These are phyloP conservation scores for Pycnonotus jocosus DNA, from an alignment of 2,113 vertebrate genomes.

Conservation along the genomic window DNA sequence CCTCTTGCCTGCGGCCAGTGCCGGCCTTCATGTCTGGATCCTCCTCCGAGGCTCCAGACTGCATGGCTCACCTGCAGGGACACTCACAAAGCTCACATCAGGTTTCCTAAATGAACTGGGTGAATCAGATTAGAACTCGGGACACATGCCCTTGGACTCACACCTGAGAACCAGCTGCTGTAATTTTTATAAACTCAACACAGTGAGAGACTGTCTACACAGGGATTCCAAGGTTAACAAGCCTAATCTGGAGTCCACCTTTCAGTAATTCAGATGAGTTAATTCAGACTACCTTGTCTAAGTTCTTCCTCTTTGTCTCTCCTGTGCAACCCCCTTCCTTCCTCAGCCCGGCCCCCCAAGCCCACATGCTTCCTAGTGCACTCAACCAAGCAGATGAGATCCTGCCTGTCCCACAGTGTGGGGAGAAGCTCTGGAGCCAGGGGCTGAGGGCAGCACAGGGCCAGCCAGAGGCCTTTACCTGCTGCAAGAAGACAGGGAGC, in stretches of 20 bases:
- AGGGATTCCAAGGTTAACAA: neutral
- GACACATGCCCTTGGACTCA: neutral
- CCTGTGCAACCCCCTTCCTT: neutral
- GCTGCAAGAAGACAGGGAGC: conserved; percentile 94
- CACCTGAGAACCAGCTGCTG: neutral
- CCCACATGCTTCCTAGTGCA: neutral
- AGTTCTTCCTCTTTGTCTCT: neutral
- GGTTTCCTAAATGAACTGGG: neutral
- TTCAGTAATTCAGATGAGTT: neutral
- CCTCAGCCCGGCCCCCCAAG: neutral
- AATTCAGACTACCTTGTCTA: neutral
- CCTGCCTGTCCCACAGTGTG: neutral
- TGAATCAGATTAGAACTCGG: neutral
- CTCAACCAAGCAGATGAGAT: neutral
- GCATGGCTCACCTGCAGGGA: neutral
- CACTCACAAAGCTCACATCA: neutral
- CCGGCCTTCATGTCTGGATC: neutral
- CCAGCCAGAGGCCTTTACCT: conserved; percentile 75
- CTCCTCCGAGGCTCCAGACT: neutral
- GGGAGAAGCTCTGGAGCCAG: neutral
- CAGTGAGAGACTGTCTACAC: neutral
- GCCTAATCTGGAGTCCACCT: neutral
- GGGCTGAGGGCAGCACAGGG: conserved; percentile 36
- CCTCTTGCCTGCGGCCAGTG: neutral
- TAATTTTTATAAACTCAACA: neutral